A percentile compares a stretch with the other conserved stretches of the same genome.
Conservation (phyloP, 2,113 vertebrate species). For the Myotis davidii region DNA sequence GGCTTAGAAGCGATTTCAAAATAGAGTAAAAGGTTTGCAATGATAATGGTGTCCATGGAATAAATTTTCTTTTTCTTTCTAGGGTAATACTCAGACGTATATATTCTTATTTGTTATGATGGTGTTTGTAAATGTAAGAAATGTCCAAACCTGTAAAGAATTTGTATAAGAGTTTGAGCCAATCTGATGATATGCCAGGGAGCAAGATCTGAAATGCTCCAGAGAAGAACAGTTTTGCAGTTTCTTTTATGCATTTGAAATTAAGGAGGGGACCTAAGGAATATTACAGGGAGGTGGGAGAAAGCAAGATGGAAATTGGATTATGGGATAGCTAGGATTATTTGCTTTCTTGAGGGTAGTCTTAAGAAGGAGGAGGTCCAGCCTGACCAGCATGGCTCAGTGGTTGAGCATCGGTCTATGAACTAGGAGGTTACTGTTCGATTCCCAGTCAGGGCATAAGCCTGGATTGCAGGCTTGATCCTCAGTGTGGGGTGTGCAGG, state of each 20-base stretch:
- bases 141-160: background rate
- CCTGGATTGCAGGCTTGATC: no score
- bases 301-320: background rate
- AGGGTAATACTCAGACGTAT: background rate
- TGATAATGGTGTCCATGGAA: background rate
- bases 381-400: no score
- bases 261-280: background rate
- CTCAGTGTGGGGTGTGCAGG: no score
- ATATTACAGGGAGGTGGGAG: background rate
- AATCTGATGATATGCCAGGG: background rate
- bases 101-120: background rate
- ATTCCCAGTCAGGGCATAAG: no score
- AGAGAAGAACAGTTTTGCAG: background rate
- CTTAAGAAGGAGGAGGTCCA: background rate
- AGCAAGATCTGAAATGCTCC: background rate
- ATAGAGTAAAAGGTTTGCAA: constrained; percentile 22
- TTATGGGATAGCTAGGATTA: background rate
- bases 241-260: background rate
- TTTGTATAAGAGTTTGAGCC: background rate
- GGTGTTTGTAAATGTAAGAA: background rate
- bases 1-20: constrained; percentile 27
- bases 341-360: background rate
- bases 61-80: constrained; percentile 5
- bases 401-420: no score
- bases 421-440: no score